Conservation (phyloP, 2,113 vertebrate species). For the Hippocampus guttulatus region DNA sequence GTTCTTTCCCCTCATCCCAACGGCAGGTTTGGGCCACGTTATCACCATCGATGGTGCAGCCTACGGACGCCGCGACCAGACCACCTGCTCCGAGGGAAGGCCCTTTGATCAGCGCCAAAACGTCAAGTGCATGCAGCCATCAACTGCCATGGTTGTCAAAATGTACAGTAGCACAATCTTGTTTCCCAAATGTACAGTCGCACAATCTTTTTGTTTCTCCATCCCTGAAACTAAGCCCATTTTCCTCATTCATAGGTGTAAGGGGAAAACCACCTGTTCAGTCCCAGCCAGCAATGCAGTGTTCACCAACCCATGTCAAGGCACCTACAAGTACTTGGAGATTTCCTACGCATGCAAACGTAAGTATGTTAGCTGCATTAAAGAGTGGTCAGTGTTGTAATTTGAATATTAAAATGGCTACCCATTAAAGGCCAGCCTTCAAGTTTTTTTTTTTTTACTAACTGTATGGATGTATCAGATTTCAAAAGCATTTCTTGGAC, state of each 20-base stretch:
- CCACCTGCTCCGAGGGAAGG: slow-evolving; percentile 24
- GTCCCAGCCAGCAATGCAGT: neutral
- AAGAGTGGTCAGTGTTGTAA: too few species aligned
- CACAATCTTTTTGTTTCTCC: neutral
- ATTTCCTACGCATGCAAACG: slow-evolving; percentile 37
- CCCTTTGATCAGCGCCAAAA: neutral
- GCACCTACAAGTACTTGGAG: slow-evolving; percentile 57
- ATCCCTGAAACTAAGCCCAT: neutral
- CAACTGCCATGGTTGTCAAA: neutral
- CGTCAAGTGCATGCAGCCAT: neutral
- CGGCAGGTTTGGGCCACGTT: slow-evolving; percentile 1
- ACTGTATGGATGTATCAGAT: too few species aligned
- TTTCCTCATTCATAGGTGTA: slow-evolving; percentile 36
- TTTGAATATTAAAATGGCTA: too few species aligned
- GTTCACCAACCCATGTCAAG: slow-evolving; percentile 23
- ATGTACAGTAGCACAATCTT: slow-evolving; percentile 16
- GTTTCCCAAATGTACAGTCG: too few species aligned
- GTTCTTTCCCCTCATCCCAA: neutral
- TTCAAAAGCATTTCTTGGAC: too few species aligned
- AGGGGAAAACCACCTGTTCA: slow-evolving; percentile 39
- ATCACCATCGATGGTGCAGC: slow-evolving; percentile 35
- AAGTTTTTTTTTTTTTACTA: too few species aligned
- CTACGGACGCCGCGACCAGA: slow-evolving; percentile 47
- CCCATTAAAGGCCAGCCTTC: too few species aligned
- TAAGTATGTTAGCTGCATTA: slow-evolving; percentile 18